Conservation (phyloP, 2,113 vertebrate genomes). For the Cacatua alba region DNA sequence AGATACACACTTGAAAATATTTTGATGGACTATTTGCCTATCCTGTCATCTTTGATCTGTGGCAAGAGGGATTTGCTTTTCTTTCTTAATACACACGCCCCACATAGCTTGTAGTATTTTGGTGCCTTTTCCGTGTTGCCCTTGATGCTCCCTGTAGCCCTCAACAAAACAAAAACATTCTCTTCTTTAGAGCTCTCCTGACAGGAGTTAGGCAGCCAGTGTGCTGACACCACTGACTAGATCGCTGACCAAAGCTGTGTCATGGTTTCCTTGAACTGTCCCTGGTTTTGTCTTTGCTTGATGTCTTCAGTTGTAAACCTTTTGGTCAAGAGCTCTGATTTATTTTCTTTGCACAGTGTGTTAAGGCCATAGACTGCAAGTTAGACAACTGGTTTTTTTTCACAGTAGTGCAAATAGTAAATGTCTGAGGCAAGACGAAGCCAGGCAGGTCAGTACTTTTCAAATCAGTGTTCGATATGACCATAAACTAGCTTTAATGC, state of each 20-base stretch:
- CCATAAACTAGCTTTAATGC: background rate
- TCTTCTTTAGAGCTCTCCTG: background rate
- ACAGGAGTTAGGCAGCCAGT: background rate
- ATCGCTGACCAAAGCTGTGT: constrained; percentile 54
- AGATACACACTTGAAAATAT: background rate
- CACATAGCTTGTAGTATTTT: background rate
- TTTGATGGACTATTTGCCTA: background rate
- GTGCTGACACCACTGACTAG: constrained; percentile 2
- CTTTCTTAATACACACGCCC: background rate
- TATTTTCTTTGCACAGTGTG: constrained; percentile 4
- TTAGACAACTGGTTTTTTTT: background rate
- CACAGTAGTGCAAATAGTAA: background rate
- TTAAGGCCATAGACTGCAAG: constrained; percentile 12
- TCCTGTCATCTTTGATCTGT: background rate
- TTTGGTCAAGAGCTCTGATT: constrained; percentile 17
- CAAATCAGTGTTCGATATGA: background rate
- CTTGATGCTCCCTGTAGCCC: background rate
- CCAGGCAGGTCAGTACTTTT: background rate
- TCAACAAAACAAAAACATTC: background rate
- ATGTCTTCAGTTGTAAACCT: constrained; percentile 15
- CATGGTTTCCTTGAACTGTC: constrained; percentile 54
- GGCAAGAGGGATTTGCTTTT: background rate
- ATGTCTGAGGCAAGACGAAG: background rate
- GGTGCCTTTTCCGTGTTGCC: background rate
- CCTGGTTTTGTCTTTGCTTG: constrained; percentile 9